Evolutionary conservation across 2,888 invertebrate species (phyloP).

Genomic region (Stenolophus ochropezus): DNA sequence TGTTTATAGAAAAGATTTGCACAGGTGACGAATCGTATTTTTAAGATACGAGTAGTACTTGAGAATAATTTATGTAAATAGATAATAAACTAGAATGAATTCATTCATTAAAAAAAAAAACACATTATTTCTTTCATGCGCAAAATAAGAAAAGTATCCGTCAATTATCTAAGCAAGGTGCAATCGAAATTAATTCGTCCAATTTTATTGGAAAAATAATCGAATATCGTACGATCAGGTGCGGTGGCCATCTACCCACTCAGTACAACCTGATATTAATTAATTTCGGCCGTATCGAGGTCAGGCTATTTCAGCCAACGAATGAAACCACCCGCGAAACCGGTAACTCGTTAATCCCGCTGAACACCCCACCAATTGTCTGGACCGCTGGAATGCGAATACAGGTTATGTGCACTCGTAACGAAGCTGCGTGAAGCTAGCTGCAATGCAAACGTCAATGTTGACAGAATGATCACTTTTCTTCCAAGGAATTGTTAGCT

Average conservation of each 20-base stretch:
- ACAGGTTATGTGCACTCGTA: constrained; percentile 17
- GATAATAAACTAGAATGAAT: neutral
- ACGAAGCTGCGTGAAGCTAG: neutral
- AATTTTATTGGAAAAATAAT: neutral
- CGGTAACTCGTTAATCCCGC: constrained; percentile 11
- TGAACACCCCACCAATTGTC: neutral
- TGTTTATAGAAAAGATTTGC: neutral
- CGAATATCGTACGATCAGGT: neutral
- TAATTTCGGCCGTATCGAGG: constrained; percentile 48
- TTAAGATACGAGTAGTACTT: too few relatives aligned
- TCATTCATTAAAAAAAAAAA: too few relatives aligned
- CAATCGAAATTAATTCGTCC: neutral
- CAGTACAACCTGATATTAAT: constrained; percentile 28
- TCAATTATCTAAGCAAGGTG: too few relatives aligned
- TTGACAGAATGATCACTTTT: constrained; percentile 4
- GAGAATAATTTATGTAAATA: constrained; percentile 3
- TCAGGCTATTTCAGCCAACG: constrained; percentile 30
- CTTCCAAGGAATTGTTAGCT: neutral
- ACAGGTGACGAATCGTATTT: constrained; percentile 14
- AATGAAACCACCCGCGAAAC: constrained; percentile 38
- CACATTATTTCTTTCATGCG: too few relatives aligned
- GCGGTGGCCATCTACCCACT: neutral
- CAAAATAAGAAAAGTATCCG: neutral
- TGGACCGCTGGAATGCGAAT: constrained; percentile 18
- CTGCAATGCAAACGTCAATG: neutral